Base-by-base conservation (phyloP, 2,797 vertebrate genomes). In the Botia almorhae region DNA sequence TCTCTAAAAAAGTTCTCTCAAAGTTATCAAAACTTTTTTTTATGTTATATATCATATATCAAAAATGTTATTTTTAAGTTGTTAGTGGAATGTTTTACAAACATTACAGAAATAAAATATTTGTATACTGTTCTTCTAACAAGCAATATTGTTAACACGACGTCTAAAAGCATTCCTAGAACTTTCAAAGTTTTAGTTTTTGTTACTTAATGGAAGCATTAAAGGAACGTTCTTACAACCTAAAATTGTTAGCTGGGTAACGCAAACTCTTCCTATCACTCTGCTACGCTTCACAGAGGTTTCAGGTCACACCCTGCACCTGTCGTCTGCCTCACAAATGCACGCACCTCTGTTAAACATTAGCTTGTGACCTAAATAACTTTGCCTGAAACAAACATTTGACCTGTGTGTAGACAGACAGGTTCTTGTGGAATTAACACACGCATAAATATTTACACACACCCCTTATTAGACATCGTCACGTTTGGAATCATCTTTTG, bases 361-460 rank as follows among this genome's bases (percentile, higher is more conserved):
- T 83, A 83, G 63, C 83, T 76, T 69, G 17, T 86, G 82, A 84
- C 86, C 69, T 84, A 81, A 83, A 87, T 87, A 89, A 63, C 81
- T 83, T 74, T 7, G 39, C 39, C 74, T 14, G 65, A 81, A 83
- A 83, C 69, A 72, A 58, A 78, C 48, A 56, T 50, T 33, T 36
- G 77, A 23, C 73, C 71, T 74, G 80, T 74, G 68, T 63, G 46
- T 68, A 4, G 33, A 29, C 17, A 39, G 65, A 7, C 56, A n/a
- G 21, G 46, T 69, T 64, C 29, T 33, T 21, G 2, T 33, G 26
- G 29, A 21, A 46, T 43, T 11, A 19, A 53, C 61, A 70, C 60
- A 10, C 29, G 12, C 36, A 56, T 65, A 73, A 67, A 55, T 72
- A 68, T 78, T 26, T 46, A 71, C 36, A 50, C 11, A 60, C 23